These are phyloP conservation scores for Clarias macrocephalus DNA, from an alignment of 2,113 vertebrate species.

Conservation along the genomic window DNA sequence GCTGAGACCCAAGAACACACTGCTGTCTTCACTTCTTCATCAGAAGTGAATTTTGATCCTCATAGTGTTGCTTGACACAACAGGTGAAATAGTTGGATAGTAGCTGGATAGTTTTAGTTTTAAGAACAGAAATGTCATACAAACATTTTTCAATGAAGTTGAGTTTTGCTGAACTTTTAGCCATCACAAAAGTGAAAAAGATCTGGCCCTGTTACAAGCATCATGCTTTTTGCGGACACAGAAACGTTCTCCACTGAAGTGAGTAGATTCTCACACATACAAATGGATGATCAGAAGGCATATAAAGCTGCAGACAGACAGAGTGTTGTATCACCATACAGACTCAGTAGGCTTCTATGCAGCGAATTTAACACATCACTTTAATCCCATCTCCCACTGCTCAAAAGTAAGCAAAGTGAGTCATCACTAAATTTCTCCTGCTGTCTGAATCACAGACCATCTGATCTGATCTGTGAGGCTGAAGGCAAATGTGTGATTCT, in stretches of 20 bases:
- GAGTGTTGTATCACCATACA: background rate
- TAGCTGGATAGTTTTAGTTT: background rate
- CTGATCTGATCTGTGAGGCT: background rate
- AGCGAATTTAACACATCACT: background rate
- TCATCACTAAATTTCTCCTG: background rate
- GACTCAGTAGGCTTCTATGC: background rate
- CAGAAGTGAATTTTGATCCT: too few species aligned
- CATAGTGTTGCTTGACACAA: too few species aligned
- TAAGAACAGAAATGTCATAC: background rate
- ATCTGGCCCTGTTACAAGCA: background rate
- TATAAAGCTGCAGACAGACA: background rate
- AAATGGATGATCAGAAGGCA: background rate
- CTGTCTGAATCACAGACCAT: background rate
- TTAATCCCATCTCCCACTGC: background rate
- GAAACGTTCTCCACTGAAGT: background rate
- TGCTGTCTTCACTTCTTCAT: too few species aligned
- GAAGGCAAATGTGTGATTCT: background rate
- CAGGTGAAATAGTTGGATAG: too few species aligned
- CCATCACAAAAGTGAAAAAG: background rate
- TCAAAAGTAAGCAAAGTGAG: background rate
- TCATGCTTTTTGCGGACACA: background rate
- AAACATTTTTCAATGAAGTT: background rate
- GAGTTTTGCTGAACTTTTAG: background rate
- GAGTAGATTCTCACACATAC: background rate
- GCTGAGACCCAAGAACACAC: too few species aligned